Evolutionary conservation across 2,888 invertebrate genomes (phyloP), one percentile per base, ranked within the genome.

Genomic region (Netelia inedita): DNA sequence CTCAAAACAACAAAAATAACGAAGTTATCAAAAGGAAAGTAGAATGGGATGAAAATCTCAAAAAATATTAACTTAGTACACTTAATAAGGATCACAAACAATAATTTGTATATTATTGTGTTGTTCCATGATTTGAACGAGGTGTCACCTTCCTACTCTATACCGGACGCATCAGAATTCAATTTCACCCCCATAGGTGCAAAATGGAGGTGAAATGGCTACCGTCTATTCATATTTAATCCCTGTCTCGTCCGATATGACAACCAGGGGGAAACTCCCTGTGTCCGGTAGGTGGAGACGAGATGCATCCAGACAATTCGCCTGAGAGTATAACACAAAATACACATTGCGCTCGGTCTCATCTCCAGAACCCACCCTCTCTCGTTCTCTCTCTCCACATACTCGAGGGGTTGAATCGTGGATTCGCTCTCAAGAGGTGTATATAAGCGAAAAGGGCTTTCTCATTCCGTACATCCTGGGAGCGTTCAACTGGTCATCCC

Each of bases 221-320:
- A 41, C 46, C 43, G 6, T 14, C 46, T 14, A 68, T 68, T 57
- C 78, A 69, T 46, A 68, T 57, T 23, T n/a, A 55, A 57, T 46
- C 71, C 43, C 11, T 35, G 8, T 55, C 71, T n/a, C 35, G 16
- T 6, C 53, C 55, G 57, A 55, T 28, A 57, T 71, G 0, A 53
- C 28, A 46, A 46, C 46, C 14, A 46, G 14, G 14, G 46, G 88
- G 19, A 41, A 78, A 41, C 66, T 28, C 61, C 35, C 23, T 57
- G 35, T 61, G 80, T 71, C 78, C 69, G 65, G 71, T 50, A 46
- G 50, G 55, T 53, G 85, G 75, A 85, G 75, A 88, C 87, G 88
- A 89, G 88, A 90, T 90, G 35, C 88, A 89, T 88, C 87, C 88
- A 82, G 86, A 90, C 90, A 90, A 92, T 92, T 91, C 91, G 89